These are phyloP conservation scores for Lophotis ruficrista DNA, from an alignment of 2,113 vertebrate genomes.

Conservation along the genomic window DNA sequence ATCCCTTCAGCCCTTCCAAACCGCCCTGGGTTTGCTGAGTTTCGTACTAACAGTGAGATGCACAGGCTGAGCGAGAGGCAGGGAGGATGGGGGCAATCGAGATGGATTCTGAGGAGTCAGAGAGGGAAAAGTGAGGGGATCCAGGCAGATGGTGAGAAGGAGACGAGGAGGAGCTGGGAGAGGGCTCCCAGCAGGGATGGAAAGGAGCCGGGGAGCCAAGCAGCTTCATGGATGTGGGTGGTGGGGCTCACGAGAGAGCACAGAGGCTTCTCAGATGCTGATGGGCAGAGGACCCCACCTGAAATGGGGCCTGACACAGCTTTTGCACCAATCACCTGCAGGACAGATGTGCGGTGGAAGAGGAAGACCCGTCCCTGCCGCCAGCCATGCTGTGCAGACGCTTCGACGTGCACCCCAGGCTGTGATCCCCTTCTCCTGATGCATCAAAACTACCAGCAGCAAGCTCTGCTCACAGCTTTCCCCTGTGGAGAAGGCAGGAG, in stretches of 20 bases:
- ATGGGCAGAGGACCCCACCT: background rate
- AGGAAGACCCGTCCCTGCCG: background rate
- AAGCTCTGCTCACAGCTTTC: background rate
- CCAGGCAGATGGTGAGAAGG: background rate
- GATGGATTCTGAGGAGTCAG: background rate
- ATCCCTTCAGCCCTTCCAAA: constrained; percentile 30
- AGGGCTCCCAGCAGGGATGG: background rate
- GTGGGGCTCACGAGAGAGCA: background rate
- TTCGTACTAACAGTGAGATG: background rate
- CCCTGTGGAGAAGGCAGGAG: background rate
- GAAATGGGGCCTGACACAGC: background rate
- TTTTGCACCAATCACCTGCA: background rate
- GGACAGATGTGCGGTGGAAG: background rate
- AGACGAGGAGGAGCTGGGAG: background rate
- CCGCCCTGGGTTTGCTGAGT: background rate
- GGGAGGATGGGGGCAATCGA: background rate
- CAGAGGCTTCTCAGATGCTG: background rate
- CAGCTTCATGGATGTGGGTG: rapidly evolving
- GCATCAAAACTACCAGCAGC: background rate
- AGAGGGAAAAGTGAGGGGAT: background rate
- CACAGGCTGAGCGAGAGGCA: rapidly evolving
- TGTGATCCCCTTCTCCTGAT: background rate
- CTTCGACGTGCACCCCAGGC: rapidly evolving
- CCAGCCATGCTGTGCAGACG: rapidly evolving
- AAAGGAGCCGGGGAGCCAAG: background rate